Evolutionary conservation across 1,140 invertebrate species (phyloP).

Genomic region (Odontomachus brunneus): DNA sequence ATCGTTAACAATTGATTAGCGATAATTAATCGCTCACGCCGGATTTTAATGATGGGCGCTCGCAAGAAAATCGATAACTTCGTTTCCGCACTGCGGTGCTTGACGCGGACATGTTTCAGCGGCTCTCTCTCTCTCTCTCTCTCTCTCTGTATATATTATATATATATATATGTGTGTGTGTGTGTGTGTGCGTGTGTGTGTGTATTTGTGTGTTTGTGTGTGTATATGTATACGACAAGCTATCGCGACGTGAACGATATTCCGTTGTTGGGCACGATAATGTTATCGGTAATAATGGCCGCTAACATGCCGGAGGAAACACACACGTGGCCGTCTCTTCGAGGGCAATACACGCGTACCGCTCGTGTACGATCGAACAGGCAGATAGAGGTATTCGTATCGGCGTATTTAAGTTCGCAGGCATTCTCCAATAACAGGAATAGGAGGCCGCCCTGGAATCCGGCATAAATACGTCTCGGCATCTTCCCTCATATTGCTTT

Average conservation of each 20-base stretch:
- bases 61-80: slow-evolving; percentile 32
- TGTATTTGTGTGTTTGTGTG: too few species aligned
- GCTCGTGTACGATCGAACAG: slow-evolving; percentile 33
- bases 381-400: slow-evolving; percentile 35
- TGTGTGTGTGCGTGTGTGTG: too few species aligned
- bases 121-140: neutral
- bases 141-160: too few species aligned
- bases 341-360: slow-evolving; percentile 27
- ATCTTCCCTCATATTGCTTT: slow-evolving; percentile 80
- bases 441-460: slow-evolving; percentile 76
- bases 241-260: slow-evolving; percentile 37
- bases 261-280: slow-evolving; percentile 45
- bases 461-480: slow-evolving; percentile 77
- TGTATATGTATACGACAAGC: neutral
- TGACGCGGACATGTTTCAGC: neutral
- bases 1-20: neutral
- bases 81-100: slow-evolving; percentile 4
- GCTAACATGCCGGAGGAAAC: slow-evolving; percentile 20
- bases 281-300: slow-evolving; percentile 48
- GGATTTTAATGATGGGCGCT: slow-evolving; percentile 40
- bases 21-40: slow-evolving; percentile 47
- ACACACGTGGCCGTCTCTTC: slow-evolving; percentile 26
- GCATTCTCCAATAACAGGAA: slow-evolving; percentile 82
- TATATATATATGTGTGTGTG: too few species aligned
- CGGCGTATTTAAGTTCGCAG: slow-evolving; percentile 71